Base-by-base conservation (phyloP, 2,888 invertebrate genomes). In the Druceiella hillmani region DNA sequence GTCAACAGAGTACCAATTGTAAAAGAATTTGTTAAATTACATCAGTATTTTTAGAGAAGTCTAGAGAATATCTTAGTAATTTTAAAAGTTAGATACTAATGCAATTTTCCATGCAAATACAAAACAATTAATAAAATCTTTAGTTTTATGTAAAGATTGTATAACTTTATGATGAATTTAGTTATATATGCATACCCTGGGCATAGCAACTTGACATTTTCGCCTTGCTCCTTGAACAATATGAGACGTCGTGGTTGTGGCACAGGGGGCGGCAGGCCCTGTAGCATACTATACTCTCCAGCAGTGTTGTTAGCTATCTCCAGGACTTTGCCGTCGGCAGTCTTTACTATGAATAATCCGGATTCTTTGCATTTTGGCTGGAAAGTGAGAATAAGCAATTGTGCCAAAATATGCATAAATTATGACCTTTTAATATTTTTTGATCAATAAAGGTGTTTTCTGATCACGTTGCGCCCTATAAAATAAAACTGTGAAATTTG, bases 251-350 rank as follows among this genome's bases (percentile, higher is more conserved):
- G 42, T 0, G 56, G 51, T 5, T 48, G 33, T 4, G 57, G 56
- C 0, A 55, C 55, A 30, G 55, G 56, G 3, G 41, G 39, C 2
- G 59, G 59, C 12, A 45, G 27, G 3, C 4, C 4, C 33, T 55
- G 55, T 3, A 34, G 16, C 10, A 58, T 27, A 1, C 58, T 57
- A 48, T 69, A 79, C 37, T 77, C 62, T n/a, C 77, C 79, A 3
- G 68, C 78, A 13, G 74, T 72, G 54, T 79, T 80, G 51, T 79
- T 78, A 0, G 71, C 77, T 40, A 54, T 59, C 60, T 80, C 79
- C 20, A 78, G 50, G 28, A 78, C 48, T 3, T 65, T 61, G 2
- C 77, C 75, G 30, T 59, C 52, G 52, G 66, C 56, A 55, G 81
- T 68, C 43, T 63, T 57, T 12, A 75, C 61, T 52, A 74, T 67